Percentiles rank a stretch among this genome's conserved stretches.
Conservation (phyloP, 2,888 invertebrate genomes). For the Timema cristinae region DNA sequence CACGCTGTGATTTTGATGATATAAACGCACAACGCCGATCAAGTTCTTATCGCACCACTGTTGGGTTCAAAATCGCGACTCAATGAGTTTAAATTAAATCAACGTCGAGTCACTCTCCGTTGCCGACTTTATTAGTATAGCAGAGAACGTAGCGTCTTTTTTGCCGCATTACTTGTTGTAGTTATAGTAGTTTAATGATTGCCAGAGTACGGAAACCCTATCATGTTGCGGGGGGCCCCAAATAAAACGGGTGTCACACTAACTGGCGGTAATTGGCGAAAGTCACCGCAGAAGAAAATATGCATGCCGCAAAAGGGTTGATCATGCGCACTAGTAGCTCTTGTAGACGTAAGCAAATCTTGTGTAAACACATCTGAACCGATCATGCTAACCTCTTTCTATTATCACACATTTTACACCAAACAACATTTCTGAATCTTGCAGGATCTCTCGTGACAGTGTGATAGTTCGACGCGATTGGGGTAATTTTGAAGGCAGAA, state of each 20-base stretch:
- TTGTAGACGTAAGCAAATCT: neutral
- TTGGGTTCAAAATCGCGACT: too few species aligned
- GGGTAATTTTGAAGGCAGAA: neutral
- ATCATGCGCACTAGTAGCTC: neutral
- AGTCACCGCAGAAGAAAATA: neutral
- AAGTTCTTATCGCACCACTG: too few species aligned
- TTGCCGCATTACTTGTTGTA: too few species aligned
- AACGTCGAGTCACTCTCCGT: too few species aligned
- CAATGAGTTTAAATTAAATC: too few species aligned
- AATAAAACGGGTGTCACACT: neutral
- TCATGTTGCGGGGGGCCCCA: too few species aligned
- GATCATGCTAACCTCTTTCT: neutral
- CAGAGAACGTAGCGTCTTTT: too few species aligned
- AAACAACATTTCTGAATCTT: neutral
- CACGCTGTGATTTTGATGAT: too few species aligned
- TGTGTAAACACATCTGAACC: constrained; percentile 2
- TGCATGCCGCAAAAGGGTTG: neutral
- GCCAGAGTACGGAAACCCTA: too few species aligned
- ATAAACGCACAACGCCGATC: too few species aligned
- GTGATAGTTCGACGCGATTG: neutral
- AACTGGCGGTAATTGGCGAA: constrained; percentile 5
- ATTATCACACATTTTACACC: constrained; percentile 1
- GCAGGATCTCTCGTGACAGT: neutral
- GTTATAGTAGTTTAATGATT: too few species aligned
- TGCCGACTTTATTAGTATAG: too few species aligned